Evolutionary conservation across 2,888 invertebrate genomes (phyloP).

Genomic region (Amorpha juglandis): DNA sequence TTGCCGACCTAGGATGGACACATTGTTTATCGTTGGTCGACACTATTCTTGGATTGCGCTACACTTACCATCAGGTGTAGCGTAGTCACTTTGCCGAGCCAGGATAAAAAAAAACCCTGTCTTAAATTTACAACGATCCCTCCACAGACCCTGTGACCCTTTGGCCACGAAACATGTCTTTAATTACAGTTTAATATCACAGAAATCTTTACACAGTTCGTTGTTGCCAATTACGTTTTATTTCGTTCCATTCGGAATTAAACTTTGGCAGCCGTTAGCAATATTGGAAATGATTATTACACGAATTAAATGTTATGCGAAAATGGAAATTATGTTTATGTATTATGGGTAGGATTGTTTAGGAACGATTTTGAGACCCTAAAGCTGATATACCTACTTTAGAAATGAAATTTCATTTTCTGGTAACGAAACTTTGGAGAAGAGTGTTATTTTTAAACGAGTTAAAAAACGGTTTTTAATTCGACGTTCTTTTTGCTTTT

Average conservation of each 20-base stretch:
- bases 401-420: no score
- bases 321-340: background rate
- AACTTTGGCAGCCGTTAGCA: constrained; percentile 3
- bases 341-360: background rate
- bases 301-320: constrained; percentile 5
- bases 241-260: constrained; percentile 8
- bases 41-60: no score
- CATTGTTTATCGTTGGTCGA: no score
- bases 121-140: background rate
- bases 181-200: background rate
- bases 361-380: no score
- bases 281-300: constrained; percentile 23
- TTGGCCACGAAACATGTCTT: background rate
- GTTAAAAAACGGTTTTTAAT: no score
- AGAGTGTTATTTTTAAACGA: no score
- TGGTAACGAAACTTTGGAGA: no score
- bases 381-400: no score
- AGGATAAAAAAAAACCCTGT: background rate
- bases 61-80: no score
- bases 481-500: no score
- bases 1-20: no score
- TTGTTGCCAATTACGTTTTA: background rate
- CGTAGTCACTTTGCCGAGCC: no score
- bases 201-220: background rate
- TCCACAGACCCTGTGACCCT: background rate